Evolutionary conservation across 2,113 vertebrate genomes (phyloP).

Genomic region (Carettochelys insculpta): DNA sequence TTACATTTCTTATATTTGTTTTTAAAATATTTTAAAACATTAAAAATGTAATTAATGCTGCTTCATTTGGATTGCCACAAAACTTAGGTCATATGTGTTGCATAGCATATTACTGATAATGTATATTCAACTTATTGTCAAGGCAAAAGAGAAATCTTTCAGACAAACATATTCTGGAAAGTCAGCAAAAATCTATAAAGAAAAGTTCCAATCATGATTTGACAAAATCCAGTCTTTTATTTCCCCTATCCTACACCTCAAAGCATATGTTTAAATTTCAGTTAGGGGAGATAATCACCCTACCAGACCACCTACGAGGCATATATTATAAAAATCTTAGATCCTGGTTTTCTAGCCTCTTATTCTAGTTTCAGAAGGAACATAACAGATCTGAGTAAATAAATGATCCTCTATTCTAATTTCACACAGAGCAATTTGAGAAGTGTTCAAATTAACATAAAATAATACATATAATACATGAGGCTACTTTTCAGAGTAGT

Average conservation of each 20-base stretch:
- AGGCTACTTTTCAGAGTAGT: constrained; percentile 47
- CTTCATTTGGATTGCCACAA: background rate
- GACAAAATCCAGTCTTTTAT: background rate
- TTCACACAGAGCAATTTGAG: constrained; percentile 54
- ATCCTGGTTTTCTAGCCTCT: background rate
- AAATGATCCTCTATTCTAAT: constrained; percentile 35
- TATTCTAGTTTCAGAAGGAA: constrained; percentile 22
- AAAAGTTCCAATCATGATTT: background rate
- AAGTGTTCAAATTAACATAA: constrained; percentile 23
- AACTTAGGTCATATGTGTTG: background rate
- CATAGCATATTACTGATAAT: background rate
- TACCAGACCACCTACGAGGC: background rate
- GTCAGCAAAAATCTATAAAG: background rate
- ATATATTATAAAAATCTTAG: background rate
- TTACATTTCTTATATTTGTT: background rate
- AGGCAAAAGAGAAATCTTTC: background rate
- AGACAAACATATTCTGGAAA: background rate
- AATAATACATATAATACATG: background rate
- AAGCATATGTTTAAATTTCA: background rate
- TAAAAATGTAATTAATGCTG: rapidly evolving
- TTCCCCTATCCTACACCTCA: background rate
- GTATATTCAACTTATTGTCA: background rate
- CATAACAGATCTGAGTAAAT: constrained; percentile 42
- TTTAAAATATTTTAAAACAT: background rate
- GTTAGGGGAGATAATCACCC: background rate